These are phyloP conservation scores for Brachyistius frenatus DNA, from an alignment of 2,113 vertebrate genomes.

Conservation along the genomic window DNA sequence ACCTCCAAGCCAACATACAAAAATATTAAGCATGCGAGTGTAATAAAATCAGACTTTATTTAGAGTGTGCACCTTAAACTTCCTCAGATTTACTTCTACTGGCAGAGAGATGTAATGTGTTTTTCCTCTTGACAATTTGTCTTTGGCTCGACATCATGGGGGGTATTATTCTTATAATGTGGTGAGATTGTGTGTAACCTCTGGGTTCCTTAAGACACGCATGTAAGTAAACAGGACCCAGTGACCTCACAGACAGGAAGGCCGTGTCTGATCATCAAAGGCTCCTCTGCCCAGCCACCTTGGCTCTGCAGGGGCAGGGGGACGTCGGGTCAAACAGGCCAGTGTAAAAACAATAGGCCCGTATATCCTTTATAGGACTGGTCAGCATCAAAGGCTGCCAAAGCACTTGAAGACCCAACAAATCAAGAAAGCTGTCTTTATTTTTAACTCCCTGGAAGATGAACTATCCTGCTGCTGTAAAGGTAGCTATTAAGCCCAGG, in stretches of 20 bases:
- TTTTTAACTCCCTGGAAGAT: slow-evolving; percentile 79
- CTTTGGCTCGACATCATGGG: slow-evolving; percentile 53
- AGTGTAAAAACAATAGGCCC: slow-evolving; percentile 82
- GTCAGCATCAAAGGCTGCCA: slow-evolving; percentile 77
- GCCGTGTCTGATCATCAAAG: slow-evolving; percentile 83
- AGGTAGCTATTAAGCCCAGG: slow-evolving; percentile 34
- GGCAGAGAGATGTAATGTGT: slow-evolving; percentile 4
- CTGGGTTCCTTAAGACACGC: slow-evolving; percentile 67
- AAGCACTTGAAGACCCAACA: slow-evolving; percentile 70
- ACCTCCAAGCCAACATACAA: too few relatives aligned
- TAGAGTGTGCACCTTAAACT: too few relatives aligned
- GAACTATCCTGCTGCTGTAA: slow-evolving; percentile 60
- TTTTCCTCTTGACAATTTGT: slow-evolving; percentile 52
- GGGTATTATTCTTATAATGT: slow-evolving; percentile 57
- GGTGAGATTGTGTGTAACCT: slow-evolving; percentile 55
- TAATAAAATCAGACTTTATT: too few relatives aligned
- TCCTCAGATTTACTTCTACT: slow-evolving; percentile 29
- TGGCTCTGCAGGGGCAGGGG: slow-evolving; percentile 69
- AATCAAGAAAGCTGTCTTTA: slow-evolving; percentile 73
- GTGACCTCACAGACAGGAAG: slow-evolving; percentile 81
- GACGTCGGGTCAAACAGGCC: slow-evolving; percentile 75
- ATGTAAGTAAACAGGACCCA: slow-evolving; percentile 77
- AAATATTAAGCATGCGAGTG: too few relatives aligned
- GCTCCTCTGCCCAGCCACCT: slow-evolving; percentile 69
- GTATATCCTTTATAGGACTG: slow-evolving; percentile 82